phyloP scores from a whole-genome alignment of 1,140 invertebrate genomes.

The Aphis craccivora region DNA sequence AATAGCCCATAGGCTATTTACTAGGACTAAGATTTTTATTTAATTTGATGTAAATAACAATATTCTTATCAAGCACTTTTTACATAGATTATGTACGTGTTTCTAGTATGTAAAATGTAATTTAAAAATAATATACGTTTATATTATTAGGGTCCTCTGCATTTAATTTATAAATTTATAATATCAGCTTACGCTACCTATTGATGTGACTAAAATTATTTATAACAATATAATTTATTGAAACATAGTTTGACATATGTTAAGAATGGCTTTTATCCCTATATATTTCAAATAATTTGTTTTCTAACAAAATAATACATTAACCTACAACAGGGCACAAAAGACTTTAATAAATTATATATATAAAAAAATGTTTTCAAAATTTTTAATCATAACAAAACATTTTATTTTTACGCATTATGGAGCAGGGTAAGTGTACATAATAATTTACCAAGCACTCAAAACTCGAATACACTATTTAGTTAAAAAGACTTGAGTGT shows the following conservation, averaged over 20 bases:
- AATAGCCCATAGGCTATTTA: background rate
- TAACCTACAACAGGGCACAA: background rate
- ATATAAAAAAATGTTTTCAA: constrained; percentile 1
- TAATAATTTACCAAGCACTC: background rate
- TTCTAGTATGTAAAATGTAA: no score
- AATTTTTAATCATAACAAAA: constrained; percentile 4
- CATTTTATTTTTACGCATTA: background rate
- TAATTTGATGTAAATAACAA: background rate
- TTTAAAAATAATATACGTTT: no score
- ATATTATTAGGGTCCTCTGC: background rate
- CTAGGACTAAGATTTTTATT: background rate
- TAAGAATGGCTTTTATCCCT: background rate
- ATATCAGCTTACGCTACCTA: background rate
- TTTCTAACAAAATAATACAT: background rate
- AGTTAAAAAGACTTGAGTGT: background rate
- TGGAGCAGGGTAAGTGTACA: background rate
- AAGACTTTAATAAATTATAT: background rate
- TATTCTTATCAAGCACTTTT: background rate
- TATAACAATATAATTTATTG: background rate
- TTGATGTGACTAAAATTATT: background rate
- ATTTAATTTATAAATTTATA: background rate
- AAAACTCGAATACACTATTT: background rate
- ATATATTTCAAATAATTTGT: background rate
- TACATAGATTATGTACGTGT: background rate
- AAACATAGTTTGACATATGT: background rate